Percentiles rank a stretch among this genome's conserved stretches.
phyloP scores from a whole-genome alignment of 2,797 vertebrate genomes.

The Sebastes minor region DNA sequence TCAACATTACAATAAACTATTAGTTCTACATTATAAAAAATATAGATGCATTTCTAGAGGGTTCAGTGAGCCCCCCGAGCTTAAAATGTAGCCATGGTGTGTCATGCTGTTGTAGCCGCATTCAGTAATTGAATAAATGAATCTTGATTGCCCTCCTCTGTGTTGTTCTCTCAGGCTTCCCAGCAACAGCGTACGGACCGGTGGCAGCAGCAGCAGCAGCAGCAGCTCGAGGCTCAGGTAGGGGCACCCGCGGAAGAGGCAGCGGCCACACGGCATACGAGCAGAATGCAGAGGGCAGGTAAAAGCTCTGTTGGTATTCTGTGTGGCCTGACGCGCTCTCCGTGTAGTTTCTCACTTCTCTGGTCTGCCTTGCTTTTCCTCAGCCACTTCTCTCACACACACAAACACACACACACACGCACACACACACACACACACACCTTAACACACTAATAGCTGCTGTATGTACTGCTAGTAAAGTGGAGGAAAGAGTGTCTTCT shows the following conservation, averaged over 20 bases:
- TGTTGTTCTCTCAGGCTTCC: slow-evolving; percentile 83
- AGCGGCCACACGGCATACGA: slow-evolving; percentile 82
- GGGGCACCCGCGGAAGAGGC: slow-evolving; percentile 83
- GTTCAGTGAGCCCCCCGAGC: too few relatives aligned
- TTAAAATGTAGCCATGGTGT: background rate
- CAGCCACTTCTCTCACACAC: background rate
- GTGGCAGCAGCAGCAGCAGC: slow-evolving; percentile 88
- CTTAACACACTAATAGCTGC: background rate
- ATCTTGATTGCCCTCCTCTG: background rate
- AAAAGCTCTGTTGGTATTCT: slow-evolving; percentile 87
- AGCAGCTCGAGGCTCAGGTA: slow-evolving; percentile 93
- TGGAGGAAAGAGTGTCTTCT: background rate
- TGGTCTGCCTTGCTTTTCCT: background rate
- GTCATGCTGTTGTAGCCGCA: background rate
- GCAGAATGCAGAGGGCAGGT: slow-evolving; percentile 87
- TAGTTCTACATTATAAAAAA: too few relatives aligned
- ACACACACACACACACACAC: background rate
- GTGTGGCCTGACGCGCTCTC: slow-evolving; percentile 85
- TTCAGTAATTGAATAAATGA: background rate
- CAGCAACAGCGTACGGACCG: slow-evolving; percentile 89
- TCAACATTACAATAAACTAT: too few relatives aligned
- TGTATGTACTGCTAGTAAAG: background rate
- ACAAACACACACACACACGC: background rate
- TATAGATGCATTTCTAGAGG: too few relatives aligned
- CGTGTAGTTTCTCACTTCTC: slow-evolving; percentile 42